Base-by-base conservation (phyloP, 2,888 invertebrate species). In the Tetranychus truncatus region DNA sequence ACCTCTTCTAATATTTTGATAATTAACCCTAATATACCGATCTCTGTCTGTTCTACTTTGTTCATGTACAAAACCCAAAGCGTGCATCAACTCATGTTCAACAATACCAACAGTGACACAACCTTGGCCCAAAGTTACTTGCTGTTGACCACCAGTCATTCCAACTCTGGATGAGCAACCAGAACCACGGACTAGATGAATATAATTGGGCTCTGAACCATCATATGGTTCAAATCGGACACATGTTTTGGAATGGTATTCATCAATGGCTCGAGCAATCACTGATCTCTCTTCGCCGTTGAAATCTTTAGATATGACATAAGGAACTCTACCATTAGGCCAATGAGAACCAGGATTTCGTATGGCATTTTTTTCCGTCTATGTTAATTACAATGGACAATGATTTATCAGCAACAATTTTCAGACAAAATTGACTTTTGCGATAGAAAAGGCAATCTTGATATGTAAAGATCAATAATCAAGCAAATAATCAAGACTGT, bases 311-410 rank as follows among this genome's bases (percentile, higher is more conserved):
- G 73, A 73, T 20, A 75, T 45, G n/a, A 73, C 66, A 55, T 75
- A 75, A 44, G 75, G 75, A 75, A 75, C 46, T 45, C 15, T 66
- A 34, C 34, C 66, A 20, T 73, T 75, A 9, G 67, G 67, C 75
- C 75, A 75, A n/a, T 67, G 65, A n/a, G 55, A 66, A 21, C 15
- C 45, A 6, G 44, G 20, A 69, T 75, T 71, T 18, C 21, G 44
- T 5, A 73, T 73, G 6, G 75, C 73, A 81, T 88, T 88, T 80
- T 86, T 84, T 79, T 24, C 69, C 18, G 20, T 11, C 69, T 69
- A 67, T 0, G 2, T 9, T 1, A 11, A 69, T 20, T 5, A 8
- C n/a, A 69, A 69, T 69, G 5, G 34, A 34, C 4, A 34, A 34
- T 34, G 34, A 34, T 5, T 34, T 34, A 34, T 34, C 3, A 4